phyloP scores from a whole-genome alignment of 2,113 vertebrate species.

The Megaceryle maxima region DNA sequence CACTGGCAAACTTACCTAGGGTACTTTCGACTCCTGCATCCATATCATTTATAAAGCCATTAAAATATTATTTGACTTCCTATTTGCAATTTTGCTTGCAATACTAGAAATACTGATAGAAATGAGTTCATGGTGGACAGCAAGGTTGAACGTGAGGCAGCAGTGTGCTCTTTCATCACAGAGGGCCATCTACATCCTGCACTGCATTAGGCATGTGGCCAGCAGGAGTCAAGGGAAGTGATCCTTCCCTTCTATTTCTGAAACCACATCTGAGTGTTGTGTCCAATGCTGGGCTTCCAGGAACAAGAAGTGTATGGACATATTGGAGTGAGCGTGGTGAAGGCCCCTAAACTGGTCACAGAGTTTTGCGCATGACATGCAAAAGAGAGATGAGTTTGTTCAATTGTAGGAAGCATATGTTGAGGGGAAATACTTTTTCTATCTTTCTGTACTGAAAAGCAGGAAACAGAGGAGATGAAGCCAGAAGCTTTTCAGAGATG shows the following conservation, averaged over 20 bases:
- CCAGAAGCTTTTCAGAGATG: neutral
- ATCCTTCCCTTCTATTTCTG: neutral
- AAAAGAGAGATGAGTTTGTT: neutral
- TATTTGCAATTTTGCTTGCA: neutral
- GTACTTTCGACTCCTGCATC: neutral
- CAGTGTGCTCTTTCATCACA: neutral
- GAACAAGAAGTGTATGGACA: neutral
- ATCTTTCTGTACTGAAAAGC: neutral
- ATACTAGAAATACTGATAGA: neutral
- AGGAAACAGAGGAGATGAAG: neutral
- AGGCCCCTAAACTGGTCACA: neutral
- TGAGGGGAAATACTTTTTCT: neutral
- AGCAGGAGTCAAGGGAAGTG: neutral
- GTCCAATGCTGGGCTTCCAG: neutral
- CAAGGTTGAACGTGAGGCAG: neutral
- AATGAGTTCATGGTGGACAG: neutral
- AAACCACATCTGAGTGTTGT: neutral
- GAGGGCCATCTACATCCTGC: neutral
- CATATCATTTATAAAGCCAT: neutral
- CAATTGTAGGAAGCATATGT: neutral
- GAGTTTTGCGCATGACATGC: fast-evolving
- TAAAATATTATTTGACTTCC: neutral
- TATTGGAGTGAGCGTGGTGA: neutral
- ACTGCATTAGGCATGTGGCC: neutral
- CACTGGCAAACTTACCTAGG: neutral